These are phyloP conservation scores for Plecotus auritus DNA, from an alignment of 2,113 vertebrate genomes.

Conservation along the genomic window DNA sequence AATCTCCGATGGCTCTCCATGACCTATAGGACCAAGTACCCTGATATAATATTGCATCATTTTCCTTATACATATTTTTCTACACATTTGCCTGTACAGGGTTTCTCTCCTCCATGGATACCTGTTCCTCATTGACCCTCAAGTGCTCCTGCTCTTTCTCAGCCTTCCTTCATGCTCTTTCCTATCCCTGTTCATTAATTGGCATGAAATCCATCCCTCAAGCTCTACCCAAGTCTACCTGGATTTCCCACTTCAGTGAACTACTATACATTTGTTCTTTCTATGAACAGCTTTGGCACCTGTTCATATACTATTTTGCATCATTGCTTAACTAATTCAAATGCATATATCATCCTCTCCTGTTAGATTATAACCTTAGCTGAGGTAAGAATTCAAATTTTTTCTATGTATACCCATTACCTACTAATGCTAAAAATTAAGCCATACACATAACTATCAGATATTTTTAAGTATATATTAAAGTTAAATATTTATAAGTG, in stretches of 20 bases:
- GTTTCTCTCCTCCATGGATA: not conserved
- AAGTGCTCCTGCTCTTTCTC: not conserved
- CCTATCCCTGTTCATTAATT: not conserved
- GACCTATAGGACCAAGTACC: not conserved
- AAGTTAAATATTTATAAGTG: not conserved
- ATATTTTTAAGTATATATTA: not conserved
- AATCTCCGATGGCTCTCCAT: not conserved
- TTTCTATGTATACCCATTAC: not conserved
- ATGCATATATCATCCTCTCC: not conserved
- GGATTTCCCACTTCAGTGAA: not conserved
- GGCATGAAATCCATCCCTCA: not conserved
- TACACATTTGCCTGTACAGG: not conserved
- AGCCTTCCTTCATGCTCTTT: not conserved
- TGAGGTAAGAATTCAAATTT: not conserved
- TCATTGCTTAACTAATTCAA: not conserved
- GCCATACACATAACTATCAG: not conserved
- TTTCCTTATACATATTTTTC: not conserved
- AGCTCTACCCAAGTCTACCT: not conserved
- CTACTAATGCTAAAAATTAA: not conserved
- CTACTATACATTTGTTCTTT: not conserved
- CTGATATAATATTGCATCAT: not conserved
- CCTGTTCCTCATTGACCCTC: not conserved
- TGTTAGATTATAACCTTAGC: not conserved
- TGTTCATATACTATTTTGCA: not conserved
- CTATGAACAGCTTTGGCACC: not conserved